phyloP scores from a whole-genome alignment of 2,888 invertebrate genomes.

The Balanococcus diminutus region DNA sequence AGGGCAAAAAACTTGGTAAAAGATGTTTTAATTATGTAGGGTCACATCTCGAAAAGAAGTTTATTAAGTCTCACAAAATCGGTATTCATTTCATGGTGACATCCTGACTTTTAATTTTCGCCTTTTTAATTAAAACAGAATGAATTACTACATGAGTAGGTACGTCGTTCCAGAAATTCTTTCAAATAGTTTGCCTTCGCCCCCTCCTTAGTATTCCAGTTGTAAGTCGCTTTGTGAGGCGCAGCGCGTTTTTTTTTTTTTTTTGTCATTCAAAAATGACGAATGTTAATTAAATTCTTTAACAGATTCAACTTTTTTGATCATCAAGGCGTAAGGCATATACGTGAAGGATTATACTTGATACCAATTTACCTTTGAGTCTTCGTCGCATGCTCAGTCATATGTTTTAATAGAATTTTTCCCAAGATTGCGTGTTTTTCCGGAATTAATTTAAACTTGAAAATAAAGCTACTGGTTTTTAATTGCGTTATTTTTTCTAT shows the following conservation, averaged over 20 bases:
- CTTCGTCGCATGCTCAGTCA: background rate
- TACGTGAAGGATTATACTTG: slow-evolving; percentile 2
- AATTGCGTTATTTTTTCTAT: slow-evolving; percentile 8
- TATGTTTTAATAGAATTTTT: background rate
- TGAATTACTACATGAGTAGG: slow-evolving; percentile 32
- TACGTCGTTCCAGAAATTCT: slow-evolving; percentile 27
- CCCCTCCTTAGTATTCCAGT: background rate
- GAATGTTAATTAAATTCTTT: slow-evolving; percentile 27
- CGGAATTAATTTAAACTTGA: background rate
- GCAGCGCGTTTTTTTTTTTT: background rate
- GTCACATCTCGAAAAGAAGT: slow-evolving; percentile 37
- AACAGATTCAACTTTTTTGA: slow-evolving; percentile 26
- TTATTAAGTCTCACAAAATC: slow-evolving; percentile 41
- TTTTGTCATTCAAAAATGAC: background rate
- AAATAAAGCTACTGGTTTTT: background rate
- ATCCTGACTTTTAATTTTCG: slow-evolving; percentile 31
- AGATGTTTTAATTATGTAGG: slow-evolving; percentile 41
- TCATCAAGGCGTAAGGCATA: background rate
- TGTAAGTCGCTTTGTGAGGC: slow-evolving; percentile 12
- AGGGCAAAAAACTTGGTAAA: slow-evolving; percentile 13
- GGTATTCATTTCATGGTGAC: slow-evolving; percentile 33
- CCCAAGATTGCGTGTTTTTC: background rate
- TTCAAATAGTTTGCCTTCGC: slow-evolving; percentile 5
- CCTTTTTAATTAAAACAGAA: slow-evolving; percentile 36
- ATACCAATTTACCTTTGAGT: background rate